Conservation (phyloP, 2,113 vertebrate species). For the Lampris incognitus region DNA sequence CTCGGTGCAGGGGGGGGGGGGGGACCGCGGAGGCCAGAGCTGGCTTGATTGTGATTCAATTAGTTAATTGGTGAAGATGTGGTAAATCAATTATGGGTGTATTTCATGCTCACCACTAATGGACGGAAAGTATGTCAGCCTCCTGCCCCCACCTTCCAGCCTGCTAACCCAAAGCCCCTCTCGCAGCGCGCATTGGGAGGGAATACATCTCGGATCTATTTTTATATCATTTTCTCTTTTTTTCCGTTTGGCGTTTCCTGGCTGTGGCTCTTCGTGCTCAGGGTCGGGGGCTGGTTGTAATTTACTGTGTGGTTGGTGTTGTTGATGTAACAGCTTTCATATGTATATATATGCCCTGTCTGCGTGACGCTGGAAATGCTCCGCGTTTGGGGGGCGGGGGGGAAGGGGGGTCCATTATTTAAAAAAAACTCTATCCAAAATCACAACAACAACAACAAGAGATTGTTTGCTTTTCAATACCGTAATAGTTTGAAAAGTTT, state of each 20-base stretch:
- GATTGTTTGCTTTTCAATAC: too few relatives aligned
- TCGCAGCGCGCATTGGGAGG: constrained; percentile 65
- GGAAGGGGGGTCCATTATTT: too few relatives aligned
- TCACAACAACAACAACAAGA: too few relatives aligned
- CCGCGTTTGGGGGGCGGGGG: background rate
- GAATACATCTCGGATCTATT: constrained; percentile 72
- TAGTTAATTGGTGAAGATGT: constrained; percentile 80
- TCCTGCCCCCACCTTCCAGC: constrained; percentile 66
- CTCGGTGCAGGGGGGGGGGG: background rate
- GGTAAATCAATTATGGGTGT: constrained; percentile 74
- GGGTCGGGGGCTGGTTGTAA: constrained; percentile 48
- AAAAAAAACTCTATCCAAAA: too few relatives aligned
- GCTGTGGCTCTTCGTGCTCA: constrained; percentile 46
- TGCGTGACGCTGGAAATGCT: constrained; percentile 40
- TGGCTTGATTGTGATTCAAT: constrained; percentile 72
- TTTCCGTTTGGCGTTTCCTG: constrained; percentile 74
- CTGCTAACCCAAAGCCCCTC: constrained; percentile 65
- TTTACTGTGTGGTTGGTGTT: constrained; percentile 66
- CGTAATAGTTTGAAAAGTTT: too few relatives aligned
- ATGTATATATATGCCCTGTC: constrained; percentile 54
- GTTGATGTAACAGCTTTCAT: constrained; percentile 68
- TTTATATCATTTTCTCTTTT: constrained; percentile 80
- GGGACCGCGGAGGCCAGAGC: constrained; percentile 31
- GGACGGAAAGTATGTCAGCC: constrained; percentile 77
- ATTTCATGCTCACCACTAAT: constrained; percentile 77